phyloP scores from a whole-genome alignment of 2,888 invertebrate genomes.

The Luperina nickerlii region DNA sequence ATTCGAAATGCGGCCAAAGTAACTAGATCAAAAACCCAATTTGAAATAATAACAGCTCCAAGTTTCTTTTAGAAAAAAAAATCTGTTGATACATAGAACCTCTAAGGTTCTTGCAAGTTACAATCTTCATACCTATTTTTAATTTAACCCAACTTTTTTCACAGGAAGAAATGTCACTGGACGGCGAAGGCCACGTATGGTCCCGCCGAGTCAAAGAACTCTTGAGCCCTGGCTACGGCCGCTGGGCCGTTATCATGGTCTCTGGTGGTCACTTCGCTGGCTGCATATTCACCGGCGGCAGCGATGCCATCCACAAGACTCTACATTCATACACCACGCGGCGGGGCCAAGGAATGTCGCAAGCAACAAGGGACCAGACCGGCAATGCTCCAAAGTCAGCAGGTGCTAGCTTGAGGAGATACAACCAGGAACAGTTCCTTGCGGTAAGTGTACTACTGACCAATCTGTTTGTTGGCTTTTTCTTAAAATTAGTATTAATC shows the following conservation, averaged over 20 bases:
- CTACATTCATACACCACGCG: conserved; percentile 96
- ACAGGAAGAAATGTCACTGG: conserved; percentile 88
- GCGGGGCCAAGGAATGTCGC: conserved; percentile 95
- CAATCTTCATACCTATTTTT: not conserved
- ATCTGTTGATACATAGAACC: not conserved
- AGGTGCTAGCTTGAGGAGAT: conserved; percentile 94
- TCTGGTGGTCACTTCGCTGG: conserved; percentile 93
- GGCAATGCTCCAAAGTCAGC: conserved; percentile 94
- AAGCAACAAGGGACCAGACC: conserved; percentile 91
- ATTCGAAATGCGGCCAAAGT: too few species aligned
- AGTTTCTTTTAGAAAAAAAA: not conserved
- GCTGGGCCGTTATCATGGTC: conserved; percentile 95
- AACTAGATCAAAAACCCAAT: not conserved
- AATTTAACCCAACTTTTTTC: conserved; percentile 41
- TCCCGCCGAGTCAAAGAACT: conserved; percentile 80
- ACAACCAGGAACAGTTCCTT: conserved; percentile 94
- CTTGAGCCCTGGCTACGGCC: conserved; percentile 82
- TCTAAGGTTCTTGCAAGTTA: not conserved
- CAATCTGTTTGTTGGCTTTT: not conserved
- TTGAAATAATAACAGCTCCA: not conserved
- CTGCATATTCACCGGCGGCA: conserved; percentile 83
- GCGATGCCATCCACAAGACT: conserved; percentile 93
- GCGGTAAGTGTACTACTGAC: conserved; percentile 88
- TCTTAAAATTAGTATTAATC: not conserved
- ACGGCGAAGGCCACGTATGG: conserved; percentile 86